Base-by-base conservation (phyloP, 2,797 vertebrate genomes). In the Coilia nasus region DNA sequence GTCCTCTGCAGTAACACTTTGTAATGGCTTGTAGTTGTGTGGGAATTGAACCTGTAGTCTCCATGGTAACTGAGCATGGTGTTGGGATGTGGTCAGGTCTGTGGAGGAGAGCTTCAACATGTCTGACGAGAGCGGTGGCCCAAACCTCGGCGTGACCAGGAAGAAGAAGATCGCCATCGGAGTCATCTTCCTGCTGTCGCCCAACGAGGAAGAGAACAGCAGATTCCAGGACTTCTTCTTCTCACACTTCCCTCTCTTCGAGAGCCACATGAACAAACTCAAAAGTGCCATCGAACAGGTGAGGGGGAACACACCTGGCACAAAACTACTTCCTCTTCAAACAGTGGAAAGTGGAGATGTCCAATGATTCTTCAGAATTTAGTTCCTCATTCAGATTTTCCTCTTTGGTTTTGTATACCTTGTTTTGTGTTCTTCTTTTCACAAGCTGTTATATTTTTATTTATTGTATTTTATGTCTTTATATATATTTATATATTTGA, bases 131-230 rank as follows among this genome's bases (percentile, higher is more conserved):
- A 97, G 96, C 87, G 94, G 96, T 54, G 97, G 96, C 50, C 95
- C 97, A 15, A 97, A 92, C 90, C 96, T 98, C 6, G 97, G 97
- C 41, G 96, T 97, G 87, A 95, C 96, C 28, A 93, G 97, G 87
- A 99, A 99, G 94, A 99, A 99, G 91, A 99, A 99, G 93, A 99
- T 99, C 81, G 98, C 98, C 67, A 99, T 99, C 64, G 98, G 98
- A 0, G 97, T 99, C 84, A 99, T 99, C 90, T 99, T 99, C 92
- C 95, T 95, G 85, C 94, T 99, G 88, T 98, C 98, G 0, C 93
- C 96, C 87, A 96, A 98, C 83, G 92, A 96, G 62, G 97, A 98
- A 87, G 97, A 99, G 93, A 98, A 96, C 92, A 96, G 88, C 93
- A 97, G 97, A 92, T 99, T 99, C 92, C 97, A 99, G 83, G 98